These are phyloP conservation scores for Neolamprologus sp. DNA, from an alignment of 2,113 vertebrate genomes.

Conservation along the genomic window DNA sequence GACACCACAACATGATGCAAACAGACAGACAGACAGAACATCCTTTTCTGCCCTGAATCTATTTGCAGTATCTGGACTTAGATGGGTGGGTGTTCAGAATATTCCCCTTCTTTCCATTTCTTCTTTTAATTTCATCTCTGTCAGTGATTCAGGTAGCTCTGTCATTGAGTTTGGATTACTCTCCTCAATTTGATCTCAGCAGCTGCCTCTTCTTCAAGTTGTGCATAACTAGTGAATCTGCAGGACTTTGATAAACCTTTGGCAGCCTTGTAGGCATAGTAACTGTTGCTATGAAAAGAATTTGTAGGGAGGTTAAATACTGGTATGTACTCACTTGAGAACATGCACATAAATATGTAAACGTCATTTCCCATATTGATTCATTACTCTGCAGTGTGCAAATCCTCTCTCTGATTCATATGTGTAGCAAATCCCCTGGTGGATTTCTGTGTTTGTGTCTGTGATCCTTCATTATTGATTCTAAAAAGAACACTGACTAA, in stretches of 20 bases:
- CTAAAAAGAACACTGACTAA: background rate
- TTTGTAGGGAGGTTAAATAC: background rate
- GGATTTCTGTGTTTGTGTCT: background rate
- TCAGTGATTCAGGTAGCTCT: slow-evolving; percentile 48
- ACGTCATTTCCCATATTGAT: background rate
- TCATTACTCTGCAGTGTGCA: background rate
- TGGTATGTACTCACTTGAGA: background rate
- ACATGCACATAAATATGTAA: background rate
- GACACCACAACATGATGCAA: slow-evolving; percentile 17
- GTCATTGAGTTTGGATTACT: slow-evolving; percentile 3
- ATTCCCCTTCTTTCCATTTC: background rate
- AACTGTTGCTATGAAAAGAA: slow-evolving; percentile 18
- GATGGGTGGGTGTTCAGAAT: slow-evolving; percentile 12
- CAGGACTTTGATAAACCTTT: slow-evolving; percentile 38
- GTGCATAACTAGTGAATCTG: slow-evolving; percentile 18
- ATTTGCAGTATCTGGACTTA: slow-evolving; percentile 15
- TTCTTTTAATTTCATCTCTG: slow-evolving; percentile 32
- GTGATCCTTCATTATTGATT: background rate
- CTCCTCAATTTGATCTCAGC: slow-evolving; percentile 13
- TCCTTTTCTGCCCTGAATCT: background rate
- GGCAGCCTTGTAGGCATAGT: slow-evolving; percentile 17
- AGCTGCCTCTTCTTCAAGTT: background rate
- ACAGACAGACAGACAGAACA: slow-evolving; percentile 22
- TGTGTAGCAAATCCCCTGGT: background rate
- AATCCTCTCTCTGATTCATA: slow-evolving; percentile 1